Conservation (phyloP, 2,797 vertebrate genomes). For the Fratercula arctica region DNA sequence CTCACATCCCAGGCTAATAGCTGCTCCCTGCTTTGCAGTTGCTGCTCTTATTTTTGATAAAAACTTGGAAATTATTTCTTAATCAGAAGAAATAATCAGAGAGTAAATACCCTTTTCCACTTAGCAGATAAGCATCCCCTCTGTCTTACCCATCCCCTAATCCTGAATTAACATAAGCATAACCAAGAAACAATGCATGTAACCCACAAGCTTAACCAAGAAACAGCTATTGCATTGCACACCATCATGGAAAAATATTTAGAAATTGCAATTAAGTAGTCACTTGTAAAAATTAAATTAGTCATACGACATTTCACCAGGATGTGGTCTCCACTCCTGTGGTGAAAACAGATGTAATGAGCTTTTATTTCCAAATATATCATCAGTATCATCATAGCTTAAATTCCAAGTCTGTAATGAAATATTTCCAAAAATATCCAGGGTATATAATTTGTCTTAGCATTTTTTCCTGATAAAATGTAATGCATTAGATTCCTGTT, state of each 20-base stretch:
- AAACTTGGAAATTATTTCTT: background rate
- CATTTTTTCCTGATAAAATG: background rate
- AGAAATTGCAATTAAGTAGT: conserved; percentile 19
- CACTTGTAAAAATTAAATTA: conserved; percentile 45
- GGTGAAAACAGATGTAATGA: conserved; percentile 6
- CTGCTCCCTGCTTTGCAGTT: background rate
- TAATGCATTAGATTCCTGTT: background rate
- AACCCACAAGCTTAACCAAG: conserved; percentile 3
- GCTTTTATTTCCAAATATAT: conserved; percentile 38
- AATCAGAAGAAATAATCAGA: background rate
- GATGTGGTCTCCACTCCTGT: conserved; percentile 45
- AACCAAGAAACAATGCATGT: background rate
- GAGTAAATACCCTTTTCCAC: background rate
- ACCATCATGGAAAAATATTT: conserved; percentile 24
- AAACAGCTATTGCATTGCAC: background rate
- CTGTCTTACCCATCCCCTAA: background rate
- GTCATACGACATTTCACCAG: conserved; percentile 47
- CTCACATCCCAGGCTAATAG: background rate
- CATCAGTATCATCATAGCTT: background rate
- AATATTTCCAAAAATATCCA: background rate
- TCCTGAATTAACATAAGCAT: background rate
- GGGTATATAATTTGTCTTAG: background rate
- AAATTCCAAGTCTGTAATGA: conserved; percentile 26
- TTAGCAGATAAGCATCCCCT: background rate
- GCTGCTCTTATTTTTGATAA: background rate